A percentile compares a stretch with the other conserved stretches of the same genome.
phyloP scores from a whole-genome alignment of 2,888 invertebrate species.

The Pediacus dermestoides region DNA sequence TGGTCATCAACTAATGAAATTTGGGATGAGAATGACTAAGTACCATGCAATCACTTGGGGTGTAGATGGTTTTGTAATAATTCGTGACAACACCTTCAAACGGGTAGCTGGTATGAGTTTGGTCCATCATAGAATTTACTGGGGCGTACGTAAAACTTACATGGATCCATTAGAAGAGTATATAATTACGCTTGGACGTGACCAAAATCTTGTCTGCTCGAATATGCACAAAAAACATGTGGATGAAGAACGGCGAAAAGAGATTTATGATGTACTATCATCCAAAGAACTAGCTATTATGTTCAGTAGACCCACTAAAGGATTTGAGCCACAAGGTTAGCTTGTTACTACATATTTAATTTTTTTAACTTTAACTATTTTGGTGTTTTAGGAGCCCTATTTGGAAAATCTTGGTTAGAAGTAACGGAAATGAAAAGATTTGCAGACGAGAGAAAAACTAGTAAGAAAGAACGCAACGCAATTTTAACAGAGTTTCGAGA shows the following conservation, averaged over 20 bases:
- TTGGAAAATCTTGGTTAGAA: conserved; percentile 52
- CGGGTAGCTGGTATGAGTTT: conserved; percentile 32
- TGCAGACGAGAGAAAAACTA: conserved; percentile 46
- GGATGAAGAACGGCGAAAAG: conserved; percentile 24
- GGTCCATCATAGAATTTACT: conserved; percentile 48
- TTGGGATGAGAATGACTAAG: conserved; percentile 38
- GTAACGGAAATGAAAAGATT: conserved; percentile 51
- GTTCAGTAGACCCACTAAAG: conserved; percentile 41
- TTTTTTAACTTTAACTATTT: conserved; percentile 1
- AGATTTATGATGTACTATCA: conserved; percentile 23
- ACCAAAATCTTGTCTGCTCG: conserved; percentile 41
- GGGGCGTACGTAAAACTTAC: conserved; percentile 53
- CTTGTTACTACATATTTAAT: conserved; percentile 2
- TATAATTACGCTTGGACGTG: conserved; percentile 49
- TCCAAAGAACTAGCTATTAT: conserved; percentile 33
- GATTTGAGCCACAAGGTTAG: conserved; percentile 37
- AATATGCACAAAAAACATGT: conserved; percentile 25
- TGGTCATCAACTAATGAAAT: conserved; percentile 48
- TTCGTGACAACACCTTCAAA: conserved; percentile 37
- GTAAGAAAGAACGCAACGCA: conserved; percentile 34
- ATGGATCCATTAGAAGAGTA: conserved; percentile 47
- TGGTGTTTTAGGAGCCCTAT: conserved; percentile 40
- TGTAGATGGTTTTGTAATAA: conserved; percentile 48
- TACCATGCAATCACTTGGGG: conserved; percentile 45
- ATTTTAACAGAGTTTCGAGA: conserved; percentile 44